These are phyloP conservation scores for Hestina assimilis DNA, from an alignment of 1,140 invertebrate species.

Conservation along the genomic window DNA sequence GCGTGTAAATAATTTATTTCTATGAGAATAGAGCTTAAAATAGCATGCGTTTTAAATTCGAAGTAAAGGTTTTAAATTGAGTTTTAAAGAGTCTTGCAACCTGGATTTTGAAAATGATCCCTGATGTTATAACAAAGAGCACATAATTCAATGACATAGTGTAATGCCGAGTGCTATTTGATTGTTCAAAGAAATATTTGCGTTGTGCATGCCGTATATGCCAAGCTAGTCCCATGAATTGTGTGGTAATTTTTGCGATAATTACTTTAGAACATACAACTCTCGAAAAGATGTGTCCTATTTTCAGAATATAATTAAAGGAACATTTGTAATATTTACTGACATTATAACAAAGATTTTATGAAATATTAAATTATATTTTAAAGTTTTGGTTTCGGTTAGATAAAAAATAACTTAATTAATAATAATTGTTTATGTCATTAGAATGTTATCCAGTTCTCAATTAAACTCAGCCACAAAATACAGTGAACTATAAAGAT, in stretches of 20 bases:
- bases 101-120: neutral
- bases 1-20: conserved; percentile 37
- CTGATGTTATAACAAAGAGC: neutral
- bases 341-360: no score
- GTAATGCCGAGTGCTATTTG: neutral
- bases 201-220: conserved; percentile 1
- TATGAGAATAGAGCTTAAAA: conserved; percentile 20
- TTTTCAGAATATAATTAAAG: no score
- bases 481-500: no score
- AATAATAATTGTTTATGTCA: no score
- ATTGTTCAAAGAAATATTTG: conserved; percentile 7
- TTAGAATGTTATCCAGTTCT: no score
- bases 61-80: conserved; percentile 16
- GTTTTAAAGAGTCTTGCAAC: neutral
- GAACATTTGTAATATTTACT: no score
- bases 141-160: neutral
- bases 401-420: no score
- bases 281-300: neutral
- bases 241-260: conserved; percentile 3
- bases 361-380: no score
- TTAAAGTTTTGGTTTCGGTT: no score
- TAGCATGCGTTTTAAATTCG: conserved; percentile 17
- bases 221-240: neutral
- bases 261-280: neutral
- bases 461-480: no score